Conservation (phyloP, 1,140 invertebrate genomes). For the Atta colombica region DNA sequence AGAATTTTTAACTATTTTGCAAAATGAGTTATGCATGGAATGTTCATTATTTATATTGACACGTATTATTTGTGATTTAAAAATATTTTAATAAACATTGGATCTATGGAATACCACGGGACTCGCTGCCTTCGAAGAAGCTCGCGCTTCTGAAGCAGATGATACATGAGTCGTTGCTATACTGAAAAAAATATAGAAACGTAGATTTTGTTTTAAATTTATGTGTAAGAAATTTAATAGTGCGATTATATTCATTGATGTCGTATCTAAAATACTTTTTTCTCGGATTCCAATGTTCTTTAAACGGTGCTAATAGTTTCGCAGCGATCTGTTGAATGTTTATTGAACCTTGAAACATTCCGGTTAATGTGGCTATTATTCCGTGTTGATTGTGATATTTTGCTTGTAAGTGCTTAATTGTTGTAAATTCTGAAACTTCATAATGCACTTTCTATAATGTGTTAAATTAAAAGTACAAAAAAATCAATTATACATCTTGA, state of each 20-base stretch:
- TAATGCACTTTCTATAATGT: background rate
- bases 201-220: background rate
- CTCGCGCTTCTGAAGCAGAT: constrained; percentile 49
- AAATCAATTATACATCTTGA: background rate
- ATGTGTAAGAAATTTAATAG: background rate
- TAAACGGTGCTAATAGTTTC: constrained; percentile 54
- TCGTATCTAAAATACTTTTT: constrained; percentile 59
- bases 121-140: constrained; percentile 23
- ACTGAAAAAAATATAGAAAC: constrained; percentile 35
- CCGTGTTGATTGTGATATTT: constrained; percentile 66
- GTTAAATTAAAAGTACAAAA: background rate
- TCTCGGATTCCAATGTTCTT: constrained; percentile 52
- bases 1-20: background rate
- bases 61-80: background rate
- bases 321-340: constrained; percentile 60
- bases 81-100: constrained; percentile 11
- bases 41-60: background rate
- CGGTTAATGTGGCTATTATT: constrained; percentile 65
- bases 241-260: background rate
- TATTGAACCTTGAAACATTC: constrained; percentile 52
- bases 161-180: constrained; percentile 8
- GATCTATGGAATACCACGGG: background rate
- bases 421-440: constrained; percentile 53
- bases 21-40: background rate
- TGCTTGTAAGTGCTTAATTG: constrained; percentile 59